Base-by-base conservation (phyloP, 2,888 invertebrate species). In the Aplocera efformata region DNA sequence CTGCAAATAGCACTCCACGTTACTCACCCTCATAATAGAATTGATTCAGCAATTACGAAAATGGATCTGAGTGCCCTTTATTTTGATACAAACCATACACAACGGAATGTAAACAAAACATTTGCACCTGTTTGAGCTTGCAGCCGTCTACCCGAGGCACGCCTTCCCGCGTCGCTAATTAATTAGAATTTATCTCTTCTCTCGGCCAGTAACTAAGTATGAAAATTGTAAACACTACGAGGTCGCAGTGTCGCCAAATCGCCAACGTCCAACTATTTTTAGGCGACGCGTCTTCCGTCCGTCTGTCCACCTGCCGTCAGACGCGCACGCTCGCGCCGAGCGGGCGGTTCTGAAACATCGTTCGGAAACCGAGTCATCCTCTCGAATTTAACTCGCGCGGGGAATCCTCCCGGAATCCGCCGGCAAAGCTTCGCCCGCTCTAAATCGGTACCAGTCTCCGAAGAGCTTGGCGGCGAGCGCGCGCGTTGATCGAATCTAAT, bases 321-420 rank as follows among this genome's bases (percentile, higher is more conserved):
- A 56, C 60, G 55, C 53, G 55, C 62, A 56, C 63, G 62, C 52
- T 56, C 57, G 62, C 60, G 55, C 51, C 38, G 27, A 25, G 27
- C 50, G 26, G 23, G 31, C 48, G 13, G 13, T 17, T 41, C 53
- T 48, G 60, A 49, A 42, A 55, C 46, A 53, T 51, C 30, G 43
- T 56, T 60, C 63, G 60, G 13, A 17, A 17, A 17, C 5, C 13
- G 67, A 75, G 66, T 76, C 77, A 77, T 77, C 69, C 61, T 67
- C 63, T 74, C 67, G 62, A 63, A 76, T 79, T 72, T 77, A 80
- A 72, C 68, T 71, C 63, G 63, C 58, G 83, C 70, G 82, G 82
- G 83, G 79, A 83, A 81, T 81, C 83, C 83, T 83, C 80, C 77
- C 82, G 82, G 83, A 80, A 82, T 82, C 72, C 74, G 66, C 73